Evolutionary conservation across 2,797 vertebrate species (phyloP), one percentile per base, ranked within the genome.

Genomic region (Rhyacichthys aspro): DNA sequence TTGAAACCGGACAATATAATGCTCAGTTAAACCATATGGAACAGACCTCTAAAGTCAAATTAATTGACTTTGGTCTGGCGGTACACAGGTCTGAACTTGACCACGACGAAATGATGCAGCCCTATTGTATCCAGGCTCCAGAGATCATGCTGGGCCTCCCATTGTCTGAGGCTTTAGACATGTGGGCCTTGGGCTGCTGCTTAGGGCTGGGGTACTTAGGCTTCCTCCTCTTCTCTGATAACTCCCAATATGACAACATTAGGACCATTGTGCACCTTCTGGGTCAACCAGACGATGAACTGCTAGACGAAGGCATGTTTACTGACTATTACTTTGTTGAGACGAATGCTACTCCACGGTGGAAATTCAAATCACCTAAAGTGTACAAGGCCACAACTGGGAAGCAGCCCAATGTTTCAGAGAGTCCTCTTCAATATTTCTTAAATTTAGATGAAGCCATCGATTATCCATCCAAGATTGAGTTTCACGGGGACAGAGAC

Each of bases 1-100:
- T 46, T 80, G 6, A 66, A 62, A 49, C 59, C 45, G 0, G 70
- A 76, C 39, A 78, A 79, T 12, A 1, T 76, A 5, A 67, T 78
- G 72, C 16, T 63, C 5, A n/a, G 58, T 74, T 1, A n/a, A 57
- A 28, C 23, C 37, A 36, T 5, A 39, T 32, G 12, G 28, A n/a
- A 67, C 5, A 33, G 32, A 10, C 59, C 48, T 0, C 6, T 63
- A 67, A 53, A 18, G 46, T 36, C 34, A 36, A 36, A 36, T 8
- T 36, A 8, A 36, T 36, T 36, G 34, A 36, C 34, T 36, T 36
- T 36, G 34, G 34, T 36, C 8, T 36, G 34, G 34, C 10, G 34
- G 32, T 36, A 16, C 34, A 36, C 34, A 36, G 10, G 5, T 36
- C 34, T 10, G 8, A 36, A 10, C 34, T 36, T 8, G 1, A 8